Conservation (phyloP, 2,797 vertebrate species). For the Catostomus latipinnis region DNA sequence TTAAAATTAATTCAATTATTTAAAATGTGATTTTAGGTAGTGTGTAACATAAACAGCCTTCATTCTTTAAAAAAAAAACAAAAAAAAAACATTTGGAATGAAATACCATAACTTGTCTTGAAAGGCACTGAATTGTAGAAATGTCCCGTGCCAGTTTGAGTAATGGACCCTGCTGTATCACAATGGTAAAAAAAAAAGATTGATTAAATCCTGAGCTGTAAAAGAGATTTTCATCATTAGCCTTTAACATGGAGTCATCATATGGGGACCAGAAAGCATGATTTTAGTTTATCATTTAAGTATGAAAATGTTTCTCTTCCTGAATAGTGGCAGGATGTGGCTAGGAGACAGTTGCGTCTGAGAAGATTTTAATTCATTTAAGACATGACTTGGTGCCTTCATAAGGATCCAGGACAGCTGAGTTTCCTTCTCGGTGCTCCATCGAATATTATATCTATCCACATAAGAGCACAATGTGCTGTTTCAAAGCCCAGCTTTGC, state of each 20-base stretch:
- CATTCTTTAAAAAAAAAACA: no score
- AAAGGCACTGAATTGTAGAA: no score
- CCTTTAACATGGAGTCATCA: conserved; percentile 35
- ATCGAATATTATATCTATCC: conserved; percentile 54
- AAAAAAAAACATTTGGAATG: no score
- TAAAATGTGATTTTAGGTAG: no score
- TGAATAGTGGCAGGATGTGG: conserved; percentile 76
- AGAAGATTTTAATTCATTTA: conserved; percentile 64
- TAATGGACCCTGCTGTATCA: conserved; percentile 28
- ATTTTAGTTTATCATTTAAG: conserved; percentile 47
- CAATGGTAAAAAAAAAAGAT: conserved; percentile 41
- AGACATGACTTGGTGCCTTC: conserved; percentile 53
- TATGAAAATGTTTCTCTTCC: conserved; percentile 49
- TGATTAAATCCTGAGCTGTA: conserved; percentile 53
- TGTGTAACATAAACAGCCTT: no score
- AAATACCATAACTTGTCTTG: no score
- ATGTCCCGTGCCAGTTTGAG: neutral
- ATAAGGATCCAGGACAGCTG: conserved; percentile 47
- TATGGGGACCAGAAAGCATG: conserved; percentile 35
- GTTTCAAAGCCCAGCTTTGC: conserved; percentile 47
- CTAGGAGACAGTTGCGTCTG: conserved; percentile 74
- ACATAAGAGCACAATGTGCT: conserved; percentile 53
- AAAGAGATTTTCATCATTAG: conserved; percentile 48
- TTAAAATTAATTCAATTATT: no score
- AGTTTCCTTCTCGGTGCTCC: conserved; percentile 41